Conservation (phyloP, 2,888 invertebrate genomes). For the Drosophila sordidapex region DNA sequence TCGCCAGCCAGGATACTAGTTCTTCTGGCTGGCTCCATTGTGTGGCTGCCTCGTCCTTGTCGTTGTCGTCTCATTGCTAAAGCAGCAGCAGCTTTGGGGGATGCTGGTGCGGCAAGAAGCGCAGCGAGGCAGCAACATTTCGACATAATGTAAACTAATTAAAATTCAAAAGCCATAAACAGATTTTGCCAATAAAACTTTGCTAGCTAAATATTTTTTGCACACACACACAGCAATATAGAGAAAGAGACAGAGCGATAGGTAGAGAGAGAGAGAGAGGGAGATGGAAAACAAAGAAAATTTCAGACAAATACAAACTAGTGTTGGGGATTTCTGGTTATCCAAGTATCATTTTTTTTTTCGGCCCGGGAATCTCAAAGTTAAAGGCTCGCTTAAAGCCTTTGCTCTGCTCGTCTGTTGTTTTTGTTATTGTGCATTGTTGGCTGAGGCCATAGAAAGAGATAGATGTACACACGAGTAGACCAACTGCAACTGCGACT, state of each 20-base stretch:
- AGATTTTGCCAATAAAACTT: slow-evolving; percentile 84
- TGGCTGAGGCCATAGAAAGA: slow-evolving; percentile 53
- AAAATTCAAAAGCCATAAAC: slow-evolving; percentile 85
- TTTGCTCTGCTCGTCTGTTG: slow-evolving; percentile 30
- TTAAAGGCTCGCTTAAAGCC: slow-evolving; percentile 70
- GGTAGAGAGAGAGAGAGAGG: neutral
- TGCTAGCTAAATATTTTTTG: slow-evolving; percentile 81
- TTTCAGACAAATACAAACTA: slow-evolving; percentile 54
- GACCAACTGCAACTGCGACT: neutral
- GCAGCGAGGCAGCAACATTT: slow-evolving; percentile 66
- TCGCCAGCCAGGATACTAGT: slow-evolving; percentile 63
- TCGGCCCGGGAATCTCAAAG: slow-evolving; percentile 36
- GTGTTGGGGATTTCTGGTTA: slow-evolving; percentile 48
- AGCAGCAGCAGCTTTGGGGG: neutral
- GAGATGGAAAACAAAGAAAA: slow-evolving; percentile 69
- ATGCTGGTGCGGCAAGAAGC: slow-evolving; percentile 16
- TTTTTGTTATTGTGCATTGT: slow-evolving; percentile 64
- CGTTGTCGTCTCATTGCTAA: slow-evolving; percentile 22
- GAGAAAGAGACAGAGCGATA: neutral
- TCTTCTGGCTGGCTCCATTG: slow-evolving; percentile 53
- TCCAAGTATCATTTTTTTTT: slow-evolving; percentile 50
- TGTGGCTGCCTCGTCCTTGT: slow-evolving; percentile 42
- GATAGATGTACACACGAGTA: slow-evolving; percentile 35
- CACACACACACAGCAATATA: slow-evolving; percentile 30
- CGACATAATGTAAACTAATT: slow-evolving; percentile 83